Base-by-base conservation (phyloP, 2,113 vertebrate genomes). In the Hirundichthys speculiger region DNA sequence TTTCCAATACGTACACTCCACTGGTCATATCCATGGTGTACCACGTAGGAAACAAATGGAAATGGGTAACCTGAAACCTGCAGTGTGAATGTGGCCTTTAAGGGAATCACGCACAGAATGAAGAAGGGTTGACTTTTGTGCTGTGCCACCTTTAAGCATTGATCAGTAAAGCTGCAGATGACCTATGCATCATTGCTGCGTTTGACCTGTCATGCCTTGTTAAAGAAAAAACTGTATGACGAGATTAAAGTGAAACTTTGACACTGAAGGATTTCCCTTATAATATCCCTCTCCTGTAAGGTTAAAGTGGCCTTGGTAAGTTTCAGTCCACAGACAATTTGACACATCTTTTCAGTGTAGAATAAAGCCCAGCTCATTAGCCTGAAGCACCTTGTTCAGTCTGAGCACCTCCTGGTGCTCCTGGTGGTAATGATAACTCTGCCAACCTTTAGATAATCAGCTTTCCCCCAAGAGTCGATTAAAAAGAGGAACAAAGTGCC, bases 381-480 rank as follows among this genome's bases (percentile, higher is more conserved):
- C 66, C 63, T n/a, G 14, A 41, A 80, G 71, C 69, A 57, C 58
- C 69, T 58, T 80, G 69, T 62, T 75, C 66, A 64, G 57, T 38
- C 59, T 68, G 63, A 78, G 52, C 70, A 55, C 61, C 49, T 55
- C 34, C 65, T 68, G 77, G 63, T 46, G 66, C 54, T 62, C 71
- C 49, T 70, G 62, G 49, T 50, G 64, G 69, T 86, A 73, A 80
- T 85, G 73, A 83, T 82, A 78, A 82, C 69, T 64, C 39, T 48
- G 67, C 61, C 74, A 80, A 74, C 82, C 64, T 85, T 79, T 77
- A 48, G 51, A 84, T 77, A 75, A 84, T 83, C 64, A 68, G 59
- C 67, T 51, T 27, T 22, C 12, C 58, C 52, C 18, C 25, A 14
- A 69, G 64, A 82, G 60, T 56, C 18, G 16, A 54, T 57, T 57